Evolutionary conservation across 2,113 vertebrate genomes (phyloP).

Genomic region (Oncorhynchus gorbuscha): DNA sequence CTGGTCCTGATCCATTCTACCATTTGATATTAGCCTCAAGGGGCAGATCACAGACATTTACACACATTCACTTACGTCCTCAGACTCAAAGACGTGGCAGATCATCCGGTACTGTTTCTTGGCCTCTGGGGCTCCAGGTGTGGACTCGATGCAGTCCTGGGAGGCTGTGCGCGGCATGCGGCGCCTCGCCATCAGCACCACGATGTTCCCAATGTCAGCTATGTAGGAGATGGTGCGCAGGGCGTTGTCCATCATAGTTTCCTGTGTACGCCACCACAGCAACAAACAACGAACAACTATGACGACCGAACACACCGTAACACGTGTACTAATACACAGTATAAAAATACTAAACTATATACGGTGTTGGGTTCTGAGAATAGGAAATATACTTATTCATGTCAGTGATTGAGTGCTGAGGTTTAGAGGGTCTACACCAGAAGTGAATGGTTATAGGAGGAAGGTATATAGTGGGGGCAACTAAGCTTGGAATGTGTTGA

Average conservation of each 20-base stretch:
- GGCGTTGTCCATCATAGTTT: conserved; percentile 98
- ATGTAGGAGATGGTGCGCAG: conserved; percentile 98
- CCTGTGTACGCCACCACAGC: conserved; percentile 68
- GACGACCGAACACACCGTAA: background rate
- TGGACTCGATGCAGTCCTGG: conserved; percentile 96
- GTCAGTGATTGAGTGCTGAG: too few species aligned
- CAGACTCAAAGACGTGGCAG: conserved; percentile 97
- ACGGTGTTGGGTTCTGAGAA: too few species aligned
- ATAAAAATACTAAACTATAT: background rate
- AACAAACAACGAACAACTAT: background rate
- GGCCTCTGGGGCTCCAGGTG: conserved; percentile 86
- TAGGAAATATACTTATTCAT: too few species aligned
- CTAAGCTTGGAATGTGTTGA: too few species aligned
- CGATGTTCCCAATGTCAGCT: conserved; percentile 94
- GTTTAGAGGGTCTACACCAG: too few species aligned
- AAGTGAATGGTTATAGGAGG: too few species aligned
- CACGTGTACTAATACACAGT: background rate
- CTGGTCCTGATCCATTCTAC: background rate
- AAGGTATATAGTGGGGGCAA: too few species aligned
- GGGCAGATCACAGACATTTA: background rate
- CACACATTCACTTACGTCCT: conserved; percentile 85
- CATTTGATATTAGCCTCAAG: background rate
- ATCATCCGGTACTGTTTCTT: conserved; percentile 99
- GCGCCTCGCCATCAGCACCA: conserved; percentile 94
- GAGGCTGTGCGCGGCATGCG: conserved; percentile 93